These are phyloP conservation scores for Dipus sagitta DNA, from an alignment of 2,797 vertebrate genomes.

Conservation along the genomic window DNA sequence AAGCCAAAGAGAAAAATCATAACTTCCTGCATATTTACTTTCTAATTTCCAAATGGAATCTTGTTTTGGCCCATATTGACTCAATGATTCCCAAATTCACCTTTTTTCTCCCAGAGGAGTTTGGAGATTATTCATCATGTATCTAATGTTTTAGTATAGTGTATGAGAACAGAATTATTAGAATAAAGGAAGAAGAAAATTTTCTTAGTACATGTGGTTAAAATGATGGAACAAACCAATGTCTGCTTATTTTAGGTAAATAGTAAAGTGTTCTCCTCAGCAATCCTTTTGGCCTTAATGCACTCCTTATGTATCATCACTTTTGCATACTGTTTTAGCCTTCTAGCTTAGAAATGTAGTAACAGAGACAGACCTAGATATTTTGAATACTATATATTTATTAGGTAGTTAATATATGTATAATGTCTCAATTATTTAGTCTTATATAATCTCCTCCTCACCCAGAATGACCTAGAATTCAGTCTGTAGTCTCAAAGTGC, in stretches of 20 bases:
- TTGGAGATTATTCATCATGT: not conserved
- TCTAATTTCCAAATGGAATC: not conserved
- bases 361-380: not conserved
- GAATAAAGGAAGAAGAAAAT: not conserved
- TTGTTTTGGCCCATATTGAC: not conserved
- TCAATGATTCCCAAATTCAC: not conserved
- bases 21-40: not conserved
- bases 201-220: not conserved
- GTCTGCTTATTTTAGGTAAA: not conserved
- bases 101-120: rapidly evolving
- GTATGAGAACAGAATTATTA: not conserved
- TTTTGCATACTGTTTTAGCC: not conserved
- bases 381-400: too few relatives aligned
- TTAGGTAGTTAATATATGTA: too few relatives aligned
- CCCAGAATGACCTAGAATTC: too few relatives aligned
- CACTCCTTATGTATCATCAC: not conserved
- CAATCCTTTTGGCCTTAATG: not conserved
- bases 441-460: too few relatives aligned
- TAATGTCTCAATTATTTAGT: too few relatives aligned
- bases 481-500: too few relatives aligned
- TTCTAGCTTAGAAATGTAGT: not conserved
- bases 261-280: not conserved
- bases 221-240: not conserved
- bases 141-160: not conserved
- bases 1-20: not conserved